Conservation (phyloP, 2,113 vertebrate species). For the Carettochelys insculpta region DNA sequence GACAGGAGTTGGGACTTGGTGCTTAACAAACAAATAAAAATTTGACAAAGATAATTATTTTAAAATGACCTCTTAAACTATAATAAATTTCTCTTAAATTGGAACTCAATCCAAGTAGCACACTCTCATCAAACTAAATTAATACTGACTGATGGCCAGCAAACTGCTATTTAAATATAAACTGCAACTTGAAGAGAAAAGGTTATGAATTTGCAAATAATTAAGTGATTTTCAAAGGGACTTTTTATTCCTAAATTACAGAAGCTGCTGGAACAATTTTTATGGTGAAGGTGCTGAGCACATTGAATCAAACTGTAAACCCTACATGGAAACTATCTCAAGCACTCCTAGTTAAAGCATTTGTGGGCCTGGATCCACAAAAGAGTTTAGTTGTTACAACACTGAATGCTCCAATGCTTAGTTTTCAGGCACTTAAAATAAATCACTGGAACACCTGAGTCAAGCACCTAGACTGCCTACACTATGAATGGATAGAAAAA, state of each 20-base stretch:
- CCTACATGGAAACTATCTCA: no score
- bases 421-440: background rate
- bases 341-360: no score
- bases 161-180: background rate
- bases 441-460: background rate
- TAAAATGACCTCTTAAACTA: background rate
- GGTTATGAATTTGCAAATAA: background rate
- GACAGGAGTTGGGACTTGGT: background rate
- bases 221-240: background rate
- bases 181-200: background rate
- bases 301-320: no score
- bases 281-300: no score
- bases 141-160: background rate
- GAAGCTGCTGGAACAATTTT: no score
- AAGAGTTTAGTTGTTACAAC: background rate
- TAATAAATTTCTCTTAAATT: background rate
- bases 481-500: background rate
- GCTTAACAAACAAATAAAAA: background rate
- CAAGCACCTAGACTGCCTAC: background rate
- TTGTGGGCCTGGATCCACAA: background rate
- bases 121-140: background rate
- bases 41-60: background rate
- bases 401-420: background rate
- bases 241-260: background rate
- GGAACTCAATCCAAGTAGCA: no score